phyloP scores from a whole-genome alignment of 1,140 invertebrate genomes.

The Mactra quadrangularis region DNA sequence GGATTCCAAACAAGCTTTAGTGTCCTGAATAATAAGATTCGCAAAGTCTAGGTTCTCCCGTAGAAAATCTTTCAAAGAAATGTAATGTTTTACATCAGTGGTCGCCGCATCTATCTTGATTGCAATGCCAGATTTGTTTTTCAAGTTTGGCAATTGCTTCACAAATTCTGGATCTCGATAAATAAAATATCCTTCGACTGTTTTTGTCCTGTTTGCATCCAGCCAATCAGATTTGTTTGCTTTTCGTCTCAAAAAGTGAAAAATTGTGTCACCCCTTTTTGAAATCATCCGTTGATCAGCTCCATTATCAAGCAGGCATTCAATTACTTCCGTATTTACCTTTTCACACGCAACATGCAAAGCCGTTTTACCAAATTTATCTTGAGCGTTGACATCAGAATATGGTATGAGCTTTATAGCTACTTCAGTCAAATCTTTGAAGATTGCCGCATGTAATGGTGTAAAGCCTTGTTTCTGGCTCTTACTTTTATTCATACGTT shows the following conservation, averaged over 20 bases:
- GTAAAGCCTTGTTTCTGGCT: conserved; percentile 5
- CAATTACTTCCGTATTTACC: neutral
- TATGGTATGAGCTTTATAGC: neutral
- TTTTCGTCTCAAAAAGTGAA: conserved; percentile 5
- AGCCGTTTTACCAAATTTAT: conserved; percentile 17
- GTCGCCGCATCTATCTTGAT: too few relatives aligned
- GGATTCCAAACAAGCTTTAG: too few relatives aligned
- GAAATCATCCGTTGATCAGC: neutral
- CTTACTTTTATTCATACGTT: neutral
- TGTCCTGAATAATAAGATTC: too few relatives aligned
- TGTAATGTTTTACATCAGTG: too few relatives aligned
- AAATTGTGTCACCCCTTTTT: conserved; percentile 13
- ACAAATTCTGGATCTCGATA: too few relatives aligned
- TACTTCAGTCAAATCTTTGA: neutral
- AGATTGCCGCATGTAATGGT: neutral
- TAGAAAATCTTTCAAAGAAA: too few relatives aligned
- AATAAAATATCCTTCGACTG: too few relatives aligned
- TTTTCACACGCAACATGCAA: conserved; percentile 33
- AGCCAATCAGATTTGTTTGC: too few relatives aligned
- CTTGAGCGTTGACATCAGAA: neutral
- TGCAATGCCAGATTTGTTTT: too few relatives aligned
- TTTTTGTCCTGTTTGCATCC: too few relatives aligned
- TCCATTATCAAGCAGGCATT: neutral
- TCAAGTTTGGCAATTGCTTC: too few relatives aligned
- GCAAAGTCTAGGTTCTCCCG: too few relatives aligned